Conservation (phyloP, 2,113 vertebrate genomes). For the Vulpes vulpes region DNA sequence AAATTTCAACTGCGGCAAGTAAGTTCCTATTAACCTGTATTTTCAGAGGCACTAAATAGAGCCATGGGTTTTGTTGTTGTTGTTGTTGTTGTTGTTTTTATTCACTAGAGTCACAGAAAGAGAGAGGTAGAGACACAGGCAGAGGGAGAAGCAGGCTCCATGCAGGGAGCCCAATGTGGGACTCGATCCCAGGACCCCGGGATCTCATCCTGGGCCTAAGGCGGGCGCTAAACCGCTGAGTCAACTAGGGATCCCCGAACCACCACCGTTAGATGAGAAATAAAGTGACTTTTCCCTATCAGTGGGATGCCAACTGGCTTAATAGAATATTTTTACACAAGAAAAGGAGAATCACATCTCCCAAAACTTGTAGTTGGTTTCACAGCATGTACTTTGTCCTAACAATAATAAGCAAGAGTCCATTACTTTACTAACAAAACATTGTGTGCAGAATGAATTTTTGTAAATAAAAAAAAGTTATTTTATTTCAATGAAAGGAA, state of each 20-base stretch:
- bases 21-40: background rate
- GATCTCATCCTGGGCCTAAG: no score
- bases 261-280: background rate
- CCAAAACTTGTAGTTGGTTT: conserved; percentile 20
- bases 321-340: conserved; percentile 32
- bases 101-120: no score
- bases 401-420: background rate
- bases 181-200: no score
- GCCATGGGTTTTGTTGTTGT: no score
- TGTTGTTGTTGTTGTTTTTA: no score
- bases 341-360: conserved; percentile 22
- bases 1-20: background rate
- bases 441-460: background rate
- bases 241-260: background rate
- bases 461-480: conserved; percentile 46
- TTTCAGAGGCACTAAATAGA: background rate
- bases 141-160: no score
- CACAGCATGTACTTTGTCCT: background rate
- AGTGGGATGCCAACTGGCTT: background rate
- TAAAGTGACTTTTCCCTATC: background rate
- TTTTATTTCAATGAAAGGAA: conserved; percentile 44
- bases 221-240: no score
- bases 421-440: conserved; percentile 19
- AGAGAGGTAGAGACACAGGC: no score
- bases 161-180: no score